These are phyloP conservation scores for Parazoanthus swiftii DNA, from an alignment of 92 coral and sea anemone species.

Conservation along the genomic window DNA sequence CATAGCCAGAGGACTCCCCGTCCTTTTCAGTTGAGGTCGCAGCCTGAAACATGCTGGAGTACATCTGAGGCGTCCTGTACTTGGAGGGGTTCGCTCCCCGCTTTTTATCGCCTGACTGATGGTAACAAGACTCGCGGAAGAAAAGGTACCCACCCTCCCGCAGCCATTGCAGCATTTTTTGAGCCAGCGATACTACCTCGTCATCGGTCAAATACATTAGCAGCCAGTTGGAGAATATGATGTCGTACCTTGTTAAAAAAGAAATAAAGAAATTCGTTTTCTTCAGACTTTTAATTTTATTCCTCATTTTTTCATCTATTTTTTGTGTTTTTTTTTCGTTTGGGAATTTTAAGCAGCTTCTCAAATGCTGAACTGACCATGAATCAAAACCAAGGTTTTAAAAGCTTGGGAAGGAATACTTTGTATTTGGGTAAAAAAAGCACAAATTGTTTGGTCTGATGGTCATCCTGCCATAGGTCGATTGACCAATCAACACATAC, in stretches of 20 bases:
- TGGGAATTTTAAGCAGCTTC: too few relatives aligned
- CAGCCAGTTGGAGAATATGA: constrained; percentile 82
- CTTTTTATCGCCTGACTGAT: constrained; percentile 73
- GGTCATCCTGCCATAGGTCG: too few relatives aligned
- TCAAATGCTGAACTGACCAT: too few relatives aligned
- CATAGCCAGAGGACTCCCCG: constrained; percentile 37
- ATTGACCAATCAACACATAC: too few relatives aligned
- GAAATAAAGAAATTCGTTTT: constrained; percentile 1
- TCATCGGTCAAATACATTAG: constrained; percentile 77
- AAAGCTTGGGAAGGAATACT: too few relatives aligned
- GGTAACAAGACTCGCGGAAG: constrained; percentile 82
- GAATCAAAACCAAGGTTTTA: too few relatives aligned
- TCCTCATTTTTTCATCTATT: constrained; percentile 9
- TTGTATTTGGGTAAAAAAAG: too few relatives aligned
- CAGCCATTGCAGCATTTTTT: constrained; percentile 70
- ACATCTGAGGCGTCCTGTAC: constrained; percentile 69
- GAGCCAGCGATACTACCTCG: constrained; percentile 64
- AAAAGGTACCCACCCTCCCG: constrained; percentile 60
- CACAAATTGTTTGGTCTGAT: too few relatives aligned
- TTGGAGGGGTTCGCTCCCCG: constrained; percentile 69
- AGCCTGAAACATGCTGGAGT: constrained; percentile 56
- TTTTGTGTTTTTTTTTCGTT: too few relatives aligned
- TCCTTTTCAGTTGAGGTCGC: constrained; percentile 42
- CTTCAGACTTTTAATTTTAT: neutral
- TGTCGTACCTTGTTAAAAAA: constrained; percentile 52